Conservation (phyloP, 2,888 invertebrate genomes). For the Diplolepis rosae region DNA sequence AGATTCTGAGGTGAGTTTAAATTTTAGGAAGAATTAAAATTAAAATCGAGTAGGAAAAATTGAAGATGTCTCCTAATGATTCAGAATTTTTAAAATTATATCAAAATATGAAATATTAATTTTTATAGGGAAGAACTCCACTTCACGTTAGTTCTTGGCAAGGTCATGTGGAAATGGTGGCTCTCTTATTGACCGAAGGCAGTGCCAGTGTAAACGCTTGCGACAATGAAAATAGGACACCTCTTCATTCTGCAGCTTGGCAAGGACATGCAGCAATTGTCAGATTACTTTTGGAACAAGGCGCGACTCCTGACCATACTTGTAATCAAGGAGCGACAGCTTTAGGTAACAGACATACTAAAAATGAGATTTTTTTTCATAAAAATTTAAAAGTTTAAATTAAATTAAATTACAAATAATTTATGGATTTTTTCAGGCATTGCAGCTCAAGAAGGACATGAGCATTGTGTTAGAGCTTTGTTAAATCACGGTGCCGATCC, state of each 20-base stretch:
- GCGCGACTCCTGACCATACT: slow-evolving; percentile 90
- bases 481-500: slow-evolving; percentile 91
- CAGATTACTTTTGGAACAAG: slow-evolving; percentile 84
- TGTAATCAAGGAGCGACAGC: slow-evolving; percentile 98
- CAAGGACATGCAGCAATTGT: slow-evolving; percentile 93
- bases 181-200: slow-evolving; percentile 86
- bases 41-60: not conserved
- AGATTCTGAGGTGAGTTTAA: slow-evolving; percentile 84
- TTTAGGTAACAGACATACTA: slow-evolving; percentile 75
- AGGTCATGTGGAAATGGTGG: slow-evolving; percentile 95
- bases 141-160: slow-evolving; percentile 95
- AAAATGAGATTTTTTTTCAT: not conserved
- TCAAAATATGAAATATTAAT: not conserved
- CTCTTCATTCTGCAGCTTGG: slow-evolving; percentile 96
- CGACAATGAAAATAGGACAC: slow-evolving; percentile 90
- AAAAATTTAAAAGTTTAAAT: not conserved
- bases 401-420: not conserved
- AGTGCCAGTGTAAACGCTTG: slow-evolving; percentile 91
- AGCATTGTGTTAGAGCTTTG: slow-evolving; percentile 89
- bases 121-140: slow-evolving; percentile 85
- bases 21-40: not conserved
- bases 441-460: slow-evolving; percentile 96
- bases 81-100: too few relatives aligned
- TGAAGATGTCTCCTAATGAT: too few relatives aligned
- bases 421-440: slow-evolving; percentile 78